Evolutionary conservation across 2,888 invertebrate species (phyloP), one percentile per base, ranked within the genome.

Genomic region (Monoplex corrugatus): DNA sequence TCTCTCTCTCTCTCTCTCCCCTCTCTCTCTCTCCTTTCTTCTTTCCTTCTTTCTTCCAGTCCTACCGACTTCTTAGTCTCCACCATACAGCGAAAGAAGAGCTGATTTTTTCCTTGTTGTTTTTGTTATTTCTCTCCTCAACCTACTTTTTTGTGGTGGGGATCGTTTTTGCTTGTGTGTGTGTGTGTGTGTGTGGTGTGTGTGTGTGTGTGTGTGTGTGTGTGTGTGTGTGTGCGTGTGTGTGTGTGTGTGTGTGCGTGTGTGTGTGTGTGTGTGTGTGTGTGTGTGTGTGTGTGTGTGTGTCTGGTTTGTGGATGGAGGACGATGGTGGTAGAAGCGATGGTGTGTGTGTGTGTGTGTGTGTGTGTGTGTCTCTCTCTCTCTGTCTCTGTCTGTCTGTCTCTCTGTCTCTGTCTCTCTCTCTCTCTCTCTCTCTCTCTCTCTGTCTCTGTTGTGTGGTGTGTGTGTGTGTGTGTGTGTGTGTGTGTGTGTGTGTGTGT

Each of bases 341-440:
- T n/a, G n/a, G 13, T 68, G 5, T 68, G 63, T 68, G 13, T 68
- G 23, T 68, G 63, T 68, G 5, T 68, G 13, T 28, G 23, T 68
- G 23, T 68, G 23, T 68, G 23, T 68, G 3, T 23, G 13, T 80
- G 35, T 80, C 35, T 80, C 80, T 80, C 23, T 80, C 80, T 80
- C 63, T 63, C 63, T 63, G 63, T 28, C 23, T 35, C 80, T 80
- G 10, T 80, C 80, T 80, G 38, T 80, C 80, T 80, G 10, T 80
- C 80, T 80, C 23, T 80, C 43, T 80, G 38, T 80, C 80, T 80
- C 23, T 80, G 35, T 80, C 80, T 80, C 38, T 75, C 75, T 75
- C 75, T 75, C 75, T 75, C 75, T 75, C 75, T 75, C 75, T 75
- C 75, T 75, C 75, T 75, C 75, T 75, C 75, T 75, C 75, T 75